Base-by-base conservation (phyloP, 2,888 invertebrate genomes). In the Drymonia ruficornis region DNA sequence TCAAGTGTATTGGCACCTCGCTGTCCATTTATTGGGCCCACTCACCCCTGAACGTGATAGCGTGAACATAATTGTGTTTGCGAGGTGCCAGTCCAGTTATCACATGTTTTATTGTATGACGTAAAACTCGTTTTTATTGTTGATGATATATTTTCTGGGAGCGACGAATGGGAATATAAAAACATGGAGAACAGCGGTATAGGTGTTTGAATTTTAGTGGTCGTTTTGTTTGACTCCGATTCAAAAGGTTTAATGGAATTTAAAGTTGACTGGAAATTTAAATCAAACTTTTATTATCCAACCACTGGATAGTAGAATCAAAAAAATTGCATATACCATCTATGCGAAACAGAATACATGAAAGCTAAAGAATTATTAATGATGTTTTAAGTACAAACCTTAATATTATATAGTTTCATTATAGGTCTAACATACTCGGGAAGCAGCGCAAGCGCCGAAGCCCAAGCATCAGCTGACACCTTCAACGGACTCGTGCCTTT, bases 21-120 rank as follows among this genome's bases (percentile, higher is more conserved):
- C 59, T 70, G 69, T 66, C 75, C 72, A 74, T 80, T 80, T 75
- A 74, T 63, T 52, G 63, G 50, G 67, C 61, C 66, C 72, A 70
- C 65, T 76, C 71, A 70, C 66, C 74, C 69, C 59, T 65, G 62
- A 72, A 69, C 66, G 63, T 52, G 76, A 74, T 76, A 73, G 65
- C 68, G 56, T 64, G 54, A 70, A 53, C 54, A 65, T 53, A 61
- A 67, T 69, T 76, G 72, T 76, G 65, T 75, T 70, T 57, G 48
- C 57, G 57, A 69, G 61, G 67, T 67, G 54, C 54, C 59, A 56
- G 60, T 61, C 46, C 62, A 59, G 63, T 72, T 67, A 66, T 60
- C 68, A 62, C 54, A n/a, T 34, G 51, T 68, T 70, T 63, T 64
- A 68, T 67, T 58, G 54, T 53, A 36, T 38, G 53, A 46, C 61